A percentile compares a stretch with the other conserved stretches of the same genome.
These are phyloP conservation scores for Crambe crambe DNA, from an alignment of 37 sponge, comb jelly and placozoan genomes.

Conservation along the genomic window DNA sequence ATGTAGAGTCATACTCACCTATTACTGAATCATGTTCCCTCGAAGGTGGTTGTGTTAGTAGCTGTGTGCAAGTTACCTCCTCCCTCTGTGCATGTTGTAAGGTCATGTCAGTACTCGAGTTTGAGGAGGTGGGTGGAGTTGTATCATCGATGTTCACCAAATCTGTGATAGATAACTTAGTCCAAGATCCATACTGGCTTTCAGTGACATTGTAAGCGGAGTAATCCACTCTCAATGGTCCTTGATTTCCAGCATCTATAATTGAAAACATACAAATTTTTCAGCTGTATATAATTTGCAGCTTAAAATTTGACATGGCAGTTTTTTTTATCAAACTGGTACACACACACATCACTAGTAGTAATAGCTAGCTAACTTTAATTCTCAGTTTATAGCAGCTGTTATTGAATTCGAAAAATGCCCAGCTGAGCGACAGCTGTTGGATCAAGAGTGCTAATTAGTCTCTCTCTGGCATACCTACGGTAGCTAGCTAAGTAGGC, in stretches of 20 bases:
- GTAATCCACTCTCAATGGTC: too few relatives aligned
- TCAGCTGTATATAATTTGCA: too few relatives aligned
- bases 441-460: background rate
- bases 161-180: background rate
- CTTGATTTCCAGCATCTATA: too few relatives aligned
- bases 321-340: too few relatives aligned
- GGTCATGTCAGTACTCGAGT: background rate
- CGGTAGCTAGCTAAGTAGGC: too few relatives aligned
- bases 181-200: background rate
- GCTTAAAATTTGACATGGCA: too few relatives aligned
- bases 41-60: constrained; percentile 7
- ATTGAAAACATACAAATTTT: too few relatives aligned
- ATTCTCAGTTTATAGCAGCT: too few relatives aligned
- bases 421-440: background rate
- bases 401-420: too few relatives aligned
- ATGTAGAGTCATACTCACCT: background rate
- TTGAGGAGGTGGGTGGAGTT: background rate
- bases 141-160: background rate
- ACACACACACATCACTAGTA: too few relatives aligned
- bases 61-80: background rate
- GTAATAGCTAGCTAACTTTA: too few relatives aligned
- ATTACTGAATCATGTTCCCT: background rate
- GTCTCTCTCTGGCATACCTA: too few relatives aligned
- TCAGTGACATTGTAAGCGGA: background rate
- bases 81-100: background rate